phyloP scores from a whole-genome alignment of 2,797 vertebrate genomes.

The Channallabes apus region DNA sequence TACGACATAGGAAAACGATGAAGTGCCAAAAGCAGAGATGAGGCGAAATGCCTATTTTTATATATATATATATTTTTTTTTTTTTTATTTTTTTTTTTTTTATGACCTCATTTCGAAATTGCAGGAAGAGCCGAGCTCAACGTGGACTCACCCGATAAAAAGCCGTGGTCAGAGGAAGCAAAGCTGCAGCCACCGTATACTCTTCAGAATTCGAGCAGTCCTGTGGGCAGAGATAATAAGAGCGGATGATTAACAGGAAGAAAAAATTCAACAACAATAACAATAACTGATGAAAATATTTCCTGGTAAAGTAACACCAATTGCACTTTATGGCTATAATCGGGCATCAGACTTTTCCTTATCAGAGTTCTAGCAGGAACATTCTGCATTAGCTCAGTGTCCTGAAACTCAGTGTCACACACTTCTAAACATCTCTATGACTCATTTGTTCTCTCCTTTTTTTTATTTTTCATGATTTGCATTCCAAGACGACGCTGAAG shows the following conservation, averaged over 20 bases:
- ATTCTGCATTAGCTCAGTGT: constrained; percentile 40
- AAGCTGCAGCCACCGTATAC: constrained; percentile 87
- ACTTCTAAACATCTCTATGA: neutral
- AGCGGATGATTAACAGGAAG: neutral
- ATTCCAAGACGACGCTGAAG: neutral
- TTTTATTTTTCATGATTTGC: neutral
- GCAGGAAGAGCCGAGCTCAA: constrained; percentile 9
- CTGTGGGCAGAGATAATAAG: constrained; percentile 73
- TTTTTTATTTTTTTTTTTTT: neutral
- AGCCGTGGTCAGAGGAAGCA: constrained; percentile 91
- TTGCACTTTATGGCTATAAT: neutral
- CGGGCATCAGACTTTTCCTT: neutral
- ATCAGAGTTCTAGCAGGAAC: constrained; percentile 51
- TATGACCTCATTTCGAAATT: neutral
- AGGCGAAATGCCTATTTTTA: too few relatives aligned
- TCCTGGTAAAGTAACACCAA: neutral
- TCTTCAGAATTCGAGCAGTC: constrained; percentile 97
- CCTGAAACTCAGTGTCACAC: constrained; percentile 1
- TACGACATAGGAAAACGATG: too few relatives aligned
- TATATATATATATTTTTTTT: too few relatives aligned
- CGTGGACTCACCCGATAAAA: constrained; percentile 91
- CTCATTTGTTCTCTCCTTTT: neutral
- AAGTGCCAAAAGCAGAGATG: too few relatives aligned
- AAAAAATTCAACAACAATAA: neutral
- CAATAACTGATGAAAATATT: neutral